These are phyloP conservation scores for Rhinella marina DNA, from an alignment of 2,797 vertebrate genomes.

Conservation along the genomic window DNA sequence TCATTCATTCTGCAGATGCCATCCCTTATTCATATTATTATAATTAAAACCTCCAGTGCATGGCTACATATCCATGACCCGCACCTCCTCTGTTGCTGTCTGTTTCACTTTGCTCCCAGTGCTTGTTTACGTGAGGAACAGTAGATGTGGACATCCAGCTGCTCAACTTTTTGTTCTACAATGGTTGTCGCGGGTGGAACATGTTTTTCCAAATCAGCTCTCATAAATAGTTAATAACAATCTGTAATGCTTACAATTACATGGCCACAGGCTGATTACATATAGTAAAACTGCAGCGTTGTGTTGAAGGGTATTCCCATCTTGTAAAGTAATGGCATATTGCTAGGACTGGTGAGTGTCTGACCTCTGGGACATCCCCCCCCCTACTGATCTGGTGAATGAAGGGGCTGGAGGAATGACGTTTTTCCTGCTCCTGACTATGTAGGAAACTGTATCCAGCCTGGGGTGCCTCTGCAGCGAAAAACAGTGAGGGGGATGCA, in stretches of 20 bases:
- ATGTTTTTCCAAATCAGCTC: background rate
- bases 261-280: background rate
- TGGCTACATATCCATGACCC: slow-evolving; percentile 51
- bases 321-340: too few species aligned
- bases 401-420: background rate
- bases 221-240: background rate
- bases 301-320: too few species aligned
- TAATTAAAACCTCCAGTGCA: slow-evolving; percentile 59
- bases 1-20: slow-evolving; percentile 58
- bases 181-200: too few species aligned
- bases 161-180: background rate
- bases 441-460: background rate
- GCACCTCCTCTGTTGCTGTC: slow-evolving; percentile 36
- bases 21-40: slow-evolving; percentile 57
- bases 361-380: background rate
- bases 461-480: too few species aligned
- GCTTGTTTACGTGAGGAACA: background rate
- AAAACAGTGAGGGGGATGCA: too few species aligned
- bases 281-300: too few species aligned
- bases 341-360: background rate
- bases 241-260: background rate
- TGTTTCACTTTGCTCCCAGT: background rate
- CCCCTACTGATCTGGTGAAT: background rate
- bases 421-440: background rate
- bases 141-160: background rate